These are phyloP conservation scores for Synergus itoensis DNA, from an alignment of 2,888 invertebrate species.

Conservation along the genomic window DNA sequence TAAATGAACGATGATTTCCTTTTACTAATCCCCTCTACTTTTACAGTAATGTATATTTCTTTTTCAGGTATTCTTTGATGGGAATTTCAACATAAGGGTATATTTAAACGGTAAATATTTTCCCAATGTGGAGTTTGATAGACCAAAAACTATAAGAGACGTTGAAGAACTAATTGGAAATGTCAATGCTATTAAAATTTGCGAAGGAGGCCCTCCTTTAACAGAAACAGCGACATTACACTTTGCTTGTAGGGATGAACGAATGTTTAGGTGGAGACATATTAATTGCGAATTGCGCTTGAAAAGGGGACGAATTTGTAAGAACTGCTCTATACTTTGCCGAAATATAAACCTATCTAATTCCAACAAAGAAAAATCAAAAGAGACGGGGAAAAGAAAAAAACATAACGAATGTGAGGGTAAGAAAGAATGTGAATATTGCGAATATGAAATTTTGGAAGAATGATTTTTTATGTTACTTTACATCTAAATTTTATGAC, in stretches of 20 bases:
- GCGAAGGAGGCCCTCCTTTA: slow-evolving; percentile 27
- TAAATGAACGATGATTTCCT: not conserved
- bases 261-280: slow-evolving; percentile 20
- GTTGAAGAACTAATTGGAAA: not conserved
- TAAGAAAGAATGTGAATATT: not conserved
- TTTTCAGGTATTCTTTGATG: slow-evolving; percentile 19
- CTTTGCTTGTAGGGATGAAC: slow-evolving; percentile 13
- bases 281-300: slow-evolving; percentile 16
- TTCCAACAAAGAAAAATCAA: not conserved
- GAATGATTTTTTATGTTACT: not conserved
- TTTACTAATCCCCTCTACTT: not conserved
- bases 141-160: not conserved
- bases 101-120: slow-evolving; percentile 20
- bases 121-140: slow-evolving; percentile 1
- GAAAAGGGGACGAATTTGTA: slow-evolving; percentile 6
- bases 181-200: slow-evolving; percentile 4
- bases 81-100: not conserved
- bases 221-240: not conserved
- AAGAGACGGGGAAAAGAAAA: not conserved
- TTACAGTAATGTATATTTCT: not conserved
- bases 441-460: not conserved
- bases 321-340: not conserved
- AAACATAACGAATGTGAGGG: not conserved
- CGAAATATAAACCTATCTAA: not conserved
- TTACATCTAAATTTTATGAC: not conserved